phyloP scores from a whole-genome alignment of 2,113 vertebrate genomes.

The Marmota flaviventris region DNA sequence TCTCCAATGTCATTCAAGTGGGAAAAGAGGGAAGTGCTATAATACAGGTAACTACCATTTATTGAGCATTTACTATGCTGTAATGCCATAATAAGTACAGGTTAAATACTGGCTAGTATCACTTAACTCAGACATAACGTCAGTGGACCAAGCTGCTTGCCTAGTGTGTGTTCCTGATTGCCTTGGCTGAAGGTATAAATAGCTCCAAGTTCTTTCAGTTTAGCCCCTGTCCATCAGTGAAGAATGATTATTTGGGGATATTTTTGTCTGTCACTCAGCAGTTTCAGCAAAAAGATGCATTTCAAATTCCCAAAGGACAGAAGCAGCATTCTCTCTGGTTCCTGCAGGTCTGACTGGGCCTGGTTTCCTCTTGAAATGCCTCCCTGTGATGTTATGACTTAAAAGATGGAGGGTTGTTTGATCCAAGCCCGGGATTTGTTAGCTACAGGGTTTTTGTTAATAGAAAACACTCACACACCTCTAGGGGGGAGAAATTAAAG shows the following conservation, averaged over 20 bases:
- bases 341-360: conserved; percentile 60
- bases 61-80: neutral
- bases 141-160: neutral
- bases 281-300: conserved; percentile 48
- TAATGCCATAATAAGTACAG: neutral
- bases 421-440: conserved; percentile 79
- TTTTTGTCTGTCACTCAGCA: conserved; percentile 56
- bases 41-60: neutral
- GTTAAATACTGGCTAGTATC: neutral
- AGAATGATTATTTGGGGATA: conserved; percentile 33
- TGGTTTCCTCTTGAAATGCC: conserved; percentile 72
- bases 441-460: conserved; percentile 82
- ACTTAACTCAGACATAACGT: neutral
- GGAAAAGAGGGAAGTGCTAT: neutral
- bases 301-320: conserved; percentile 66
- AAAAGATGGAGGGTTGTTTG: conserved; percentile 77
- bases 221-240: neutral
- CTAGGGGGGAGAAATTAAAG: conserved; percentile 78
- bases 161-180: neutral
- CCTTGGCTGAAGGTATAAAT: neutral
- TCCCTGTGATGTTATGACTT: conserved; percentile 78
- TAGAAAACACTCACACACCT: conserved; percentile 80
- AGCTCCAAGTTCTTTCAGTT: neutral
- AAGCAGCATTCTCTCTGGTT: conserved; percentile 32
- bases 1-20: neutral